These are phyloP conservation scores for Nephrotoma flavescens DNA, from an alignment of 2,888 invertebrate genomes.

Conservation along the genomic window DNA sequence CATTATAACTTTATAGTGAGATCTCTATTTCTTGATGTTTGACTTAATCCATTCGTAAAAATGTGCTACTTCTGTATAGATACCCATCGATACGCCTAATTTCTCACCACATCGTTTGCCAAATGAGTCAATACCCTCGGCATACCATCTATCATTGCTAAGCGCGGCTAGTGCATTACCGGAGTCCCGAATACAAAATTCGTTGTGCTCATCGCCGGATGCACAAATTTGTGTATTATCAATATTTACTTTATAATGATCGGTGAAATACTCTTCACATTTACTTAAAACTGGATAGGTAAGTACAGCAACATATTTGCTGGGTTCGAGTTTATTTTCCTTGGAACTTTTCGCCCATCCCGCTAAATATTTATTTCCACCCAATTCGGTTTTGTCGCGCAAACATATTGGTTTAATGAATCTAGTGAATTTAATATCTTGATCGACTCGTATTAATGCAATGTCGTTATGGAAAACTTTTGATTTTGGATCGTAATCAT, in stretches of 20 bases:
- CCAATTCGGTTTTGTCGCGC: conserved; percentile 26
- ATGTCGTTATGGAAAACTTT: conserved; percentile 51
- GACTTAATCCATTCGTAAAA: neutral
- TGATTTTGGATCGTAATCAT: conserved; percentile 40
- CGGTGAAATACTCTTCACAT: neutral
- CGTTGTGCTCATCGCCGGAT: neutral
- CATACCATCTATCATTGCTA: neutral
- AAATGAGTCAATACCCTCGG: neutral
- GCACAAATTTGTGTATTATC: neutral
- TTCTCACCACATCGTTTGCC: neutral
- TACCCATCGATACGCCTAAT: neutral
- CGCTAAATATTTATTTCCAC: conserved; percentile 35
- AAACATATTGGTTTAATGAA: conserved; percentile 46
- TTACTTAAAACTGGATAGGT: neutral
- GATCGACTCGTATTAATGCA: conserved; percentile 46
- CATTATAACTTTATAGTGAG: neutral
- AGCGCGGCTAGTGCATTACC: neutral
- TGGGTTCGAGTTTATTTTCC: neutral
- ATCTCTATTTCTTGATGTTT: neutral
- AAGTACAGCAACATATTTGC: neutral
- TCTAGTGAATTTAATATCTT: conserved; percentile 37
- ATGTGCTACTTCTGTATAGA: neutral
- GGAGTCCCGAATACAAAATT: neutral
- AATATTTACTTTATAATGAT: neutral
- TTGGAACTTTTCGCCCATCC: conserved; percentile 35